A percentile compares a stretch with the other conserved stretches of the same genome.
Evolutionary conservation across 2,797 vertebrate genomes (phyloP).

Genomic region (Ambastaia sidthimunki): DNA sequence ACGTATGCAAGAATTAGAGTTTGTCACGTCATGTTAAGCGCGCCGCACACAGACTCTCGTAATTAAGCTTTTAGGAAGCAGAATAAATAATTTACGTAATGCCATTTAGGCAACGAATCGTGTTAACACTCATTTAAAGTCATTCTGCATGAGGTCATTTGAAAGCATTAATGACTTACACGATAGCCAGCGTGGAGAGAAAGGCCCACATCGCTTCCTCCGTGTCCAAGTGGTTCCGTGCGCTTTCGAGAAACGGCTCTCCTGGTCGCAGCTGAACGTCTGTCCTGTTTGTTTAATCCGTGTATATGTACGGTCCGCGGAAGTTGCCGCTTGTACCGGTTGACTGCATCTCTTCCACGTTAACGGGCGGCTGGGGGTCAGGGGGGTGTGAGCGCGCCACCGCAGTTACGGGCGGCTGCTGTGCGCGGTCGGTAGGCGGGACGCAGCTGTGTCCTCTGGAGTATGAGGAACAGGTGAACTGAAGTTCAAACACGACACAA

Average conservation of each 20-base stretch:
- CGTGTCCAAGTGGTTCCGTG: conserved; percentile 74
- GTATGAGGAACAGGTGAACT: conserved; percentile 79
- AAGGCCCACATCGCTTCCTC: conserved; percentile 84
- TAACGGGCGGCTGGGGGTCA: conserved; percentile 59
- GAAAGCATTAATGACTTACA: conserved; percentile 74
- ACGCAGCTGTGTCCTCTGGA: conserved; percentile 69
- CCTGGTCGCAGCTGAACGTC: conserved; percentile 63
- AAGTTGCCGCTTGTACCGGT: conserved; percentile 77
- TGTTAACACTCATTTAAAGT: conserved; percentile 41
- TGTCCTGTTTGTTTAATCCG: conserved; percentile 72
- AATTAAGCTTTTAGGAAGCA: conserved; percentile 11
- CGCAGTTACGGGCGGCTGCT: conserved; percentile 70
- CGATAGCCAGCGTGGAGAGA: conserved; percentile 85
- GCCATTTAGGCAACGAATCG: conserved; percentile 40
- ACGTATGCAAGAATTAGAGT: conserved; percentile 54
- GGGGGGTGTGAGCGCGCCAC: conserved; percentile 68
- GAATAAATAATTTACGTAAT: conserved; percentile 51
- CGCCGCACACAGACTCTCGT: conserved; percentile 28
- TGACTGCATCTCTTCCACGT: conserved; percentile 72
- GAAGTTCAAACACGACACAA: conserved; percentile 67
- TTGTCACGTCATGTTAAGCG: conserved; percentile 50
- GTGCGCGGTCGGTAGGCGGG: conserved; percentile 60
- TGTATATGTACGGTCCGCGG: conserved; percentile 69
- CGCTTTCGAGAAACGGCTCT: conserved; percentile 51
- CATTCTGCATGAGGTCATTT: conserved; percentile 50